phyloP scores from a whole-genome alignment of 2,797 vertebrate genomes.

The Adrianichthys oophorus region DNA sequence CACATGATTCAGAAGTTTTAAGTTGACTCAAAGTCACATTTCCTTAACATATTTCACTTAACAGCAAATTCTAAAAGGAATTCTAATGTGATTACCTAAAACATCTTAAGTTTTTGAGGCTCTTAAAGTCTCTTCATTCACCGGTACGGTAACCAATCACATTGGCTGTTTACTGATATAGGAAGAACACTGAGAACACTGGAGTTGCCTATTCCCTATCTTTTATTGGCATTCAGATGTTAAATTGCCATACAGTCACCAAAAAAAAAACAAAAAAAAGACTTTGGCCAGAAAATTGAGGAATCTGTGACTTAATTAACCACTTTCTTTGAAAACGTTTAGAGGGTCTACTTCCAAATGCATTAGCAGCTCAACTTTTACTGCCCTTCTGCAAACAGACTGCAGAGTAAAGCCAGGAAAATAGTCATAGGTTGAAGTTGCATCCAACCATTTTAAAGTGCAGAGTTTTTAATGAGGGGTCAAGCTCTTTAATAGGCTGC shows the following conservation, averaged over 20 bases:
- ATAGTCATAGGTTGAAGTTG: conserved; percentile 58
- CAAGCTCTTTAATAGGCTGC: conserved; percentile 50
- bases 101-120: no score
- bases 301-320: conserved; percentile 40
- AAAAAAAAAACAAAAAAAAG: conserved; percentile 9
- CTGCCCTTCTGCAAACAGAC: conserved; percentile 58
- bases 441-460: conserved; percentile 55
- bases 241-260: conserved; percentile 26
- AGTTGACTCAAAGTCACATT: no score
- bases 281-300: not conserved
- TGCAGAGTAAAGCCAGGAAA: conserved; percentile 63
- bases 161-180: no score
- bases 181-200: no score
- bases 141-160: no score
- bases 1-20: no score
- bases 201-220: not conserved
- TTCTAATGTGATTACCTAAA: no score
- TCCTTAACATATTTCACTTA: no score
- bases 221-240: conserved; percentile 46
- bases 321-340: conserved; percentile 46
- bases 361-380: conserved; percentile 60
- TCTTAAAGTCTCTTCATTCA: no score
- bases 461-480: conserved; percentile 51
- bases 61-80: no score
- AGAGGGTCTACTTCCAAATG: conserved; percentile 49